Evolutionary conservation across 1,140 invertebrate species (phyloP), one percentile per base, ranked within the genome.

Genomic region (Elysia chlorotica): DNA sequence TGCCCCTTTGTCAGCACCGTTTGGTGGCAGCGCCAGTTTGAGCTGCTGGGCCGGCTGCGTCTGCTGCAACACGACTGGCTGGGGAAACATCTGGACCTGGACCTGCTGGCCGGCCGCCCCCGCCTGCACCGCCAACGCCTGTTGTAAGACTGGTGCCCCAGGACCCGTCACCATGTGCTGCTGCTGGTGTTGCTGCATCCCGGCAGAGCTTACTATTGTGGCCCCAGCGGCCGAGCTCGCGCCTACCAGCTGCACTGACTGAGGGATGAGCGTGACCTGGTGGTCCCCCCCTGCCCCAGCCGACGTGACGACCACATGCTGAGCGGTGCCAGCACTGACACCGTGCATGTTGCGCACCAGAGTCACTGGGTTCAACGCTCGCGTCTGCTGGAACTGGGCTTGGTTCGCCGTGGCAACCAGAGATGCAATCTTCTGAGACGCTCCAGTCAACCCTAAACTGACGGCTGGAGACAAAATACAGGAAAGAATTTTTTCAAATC

Each of bases 371-470:
- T 56, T 62, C 23, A 59, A n/a, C 5, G 65, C 70, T 38, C 71
- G 63, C 1, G 71, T 30, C 57, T 61, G 61, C 57, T 61, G 61
- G 31, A 76, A 74, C 72, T 81, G 79, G 48, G 73, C 78, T 54
- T 76, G 78, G 57, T 74, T 77, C 53, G 75, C 73, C 37, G 77
- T 75, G 41, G 78, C 78, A 35, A 73, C 57, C 54, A 73, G 25
- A 1, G 77, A 73, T 33, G 74, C 74, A 25, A 76, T 76, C 37
- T 74, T 65, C 54, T 78, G 75, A 54, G 74, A 76, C 23, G 74
- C 74, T 65, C 65, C 63, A 36, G 65, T 71, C n/a, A 71, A 30
- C 17, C 59, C 68, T 35, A 68, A 63, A 36, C 74, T 62, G 28
- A 71, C 70, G 73, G 69, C 65, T 73, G 76, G 48, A 65, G 41